Base-by-base conservation (phyloP, 2,113 vertebrate genomes). In the Odontophorus gujanensis region DNA sequence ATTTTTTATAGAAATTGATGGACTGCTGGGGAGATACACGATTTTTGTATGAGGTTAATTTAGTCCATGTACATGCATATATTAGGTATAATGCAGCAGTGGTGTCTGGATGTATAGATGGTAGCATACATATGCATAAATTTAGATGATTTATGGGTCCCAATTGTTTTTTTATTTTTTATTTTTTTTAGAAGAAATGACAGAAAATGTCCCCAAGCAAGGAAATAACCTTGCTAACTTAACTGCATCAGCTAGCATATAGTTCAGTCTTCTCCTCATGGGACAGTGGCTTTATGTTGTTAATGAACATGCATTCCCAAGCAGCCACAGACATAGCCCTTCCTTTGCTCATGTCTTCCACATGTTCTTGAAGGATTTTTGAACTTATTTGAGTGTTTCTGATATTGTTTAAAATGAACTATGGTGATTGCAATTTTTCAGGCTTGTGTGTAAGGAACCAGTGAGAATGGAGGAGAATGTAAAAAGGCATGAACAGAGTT, bases 161-260 rank as follows among this genome's bases (percentile, higher is more conserved):
- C 2, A 1, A 43, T 76, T n/a, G n/a, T n/a, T 80, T 28, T 26
- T 11, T 14, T 7, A 24, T 34, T 69, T 85, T 24, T 75, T 65
- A 68, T 4, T 32, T 15, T 34, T 7, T 30, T 43, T 55, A 81
- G 34, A 7, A 2, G 47, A 81, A 90, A 93, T 79, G 50, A 50
- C 65, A 75, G 53, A 73, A 88, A 77, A 85, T 65, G 21, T 63
- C 48, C 59, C 51, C 28, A 78, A 84, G 59, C 61, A 79, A 82
- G 82, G 61, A 90, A 91, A 85, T 77, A 95, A 92, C 51, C 40
- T 79, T 87, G 81, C 65, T 85, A 77, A 69, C n/a, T 51, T 82
- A 81, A 67, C 40, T 91, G 83, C 71, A 47, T 75, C 43, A 73
- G 51, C 50, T 22, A 38, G 25, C 13, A 6, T 77, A 50, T 81